phyloP scores from a whole-genome alignment of 2,797 vertebrate species.

The Girardinus metallicus region DNA sequence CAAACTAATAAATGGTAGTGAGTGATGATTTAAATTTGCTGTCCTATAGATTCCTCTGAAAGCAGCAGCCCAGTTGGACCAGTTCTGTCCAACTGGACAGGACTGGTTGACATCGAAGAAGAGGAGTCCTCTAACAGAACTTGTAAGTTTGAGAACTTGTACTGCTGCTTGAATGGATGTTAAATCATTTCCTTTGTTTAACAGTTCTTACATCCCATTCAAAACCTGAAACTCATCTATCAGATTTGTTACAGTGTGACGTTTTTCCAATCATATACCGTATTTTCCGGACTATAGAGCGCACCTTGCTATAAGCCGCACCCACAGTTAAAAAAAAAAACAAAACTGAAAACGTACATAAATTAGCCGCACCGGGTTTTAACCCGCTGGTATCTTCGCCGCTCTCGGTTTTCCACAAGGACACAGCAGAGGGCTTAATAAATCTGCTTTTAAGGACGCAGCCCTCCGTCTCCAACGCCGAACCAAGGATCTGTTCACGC shows the following conservation, averaged over 20 bases:
- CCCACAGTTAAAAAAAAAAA: too few relatives aligned
- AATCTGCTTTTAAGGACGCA: too few relatives aligned
- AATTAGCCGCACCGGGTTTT: too few relatives aligned
- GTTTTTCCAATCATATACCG: background rate
- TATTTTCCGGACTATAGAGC: too few relatives aligned
- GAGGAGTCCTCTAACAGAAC: constrained; percentile 41
- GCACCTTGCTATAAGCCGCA: too few relatives aligned
- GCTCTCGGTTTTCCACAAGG: too few relatives aligned
- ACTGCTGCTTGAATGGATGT: constrained; percentile 1
- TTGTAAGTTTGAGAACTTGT: constrained; percentile 52
- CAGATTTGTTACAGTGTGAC: background rate
- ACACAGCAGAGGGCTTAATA: too few relatives aligned
- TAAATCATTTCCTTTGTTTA: background rate
- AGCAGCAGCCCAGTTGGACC: background rate
- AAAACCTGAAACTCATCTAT: background rate
- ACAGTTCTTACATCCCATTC: background rate
- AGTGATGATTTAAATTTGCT: background rate
- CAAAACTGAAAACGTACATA: too few relatives aligned
- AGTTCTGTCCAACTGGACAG: constrained; percentile 75
- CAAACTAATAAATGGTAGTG: background rate
- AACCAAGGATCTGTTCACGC: too few relatives aligned
- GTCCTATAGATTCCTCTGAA: constrained; percentile 29
- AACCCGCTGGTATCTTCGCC: too few relatives aligned
- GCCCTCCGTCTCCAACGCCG: too few relatives aligned
- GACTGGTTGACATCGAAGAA: constrained; percentile 76